Conservation (phyloP, 1,140 invertebrate species). For the Coboldia fuscipes region DNA sequence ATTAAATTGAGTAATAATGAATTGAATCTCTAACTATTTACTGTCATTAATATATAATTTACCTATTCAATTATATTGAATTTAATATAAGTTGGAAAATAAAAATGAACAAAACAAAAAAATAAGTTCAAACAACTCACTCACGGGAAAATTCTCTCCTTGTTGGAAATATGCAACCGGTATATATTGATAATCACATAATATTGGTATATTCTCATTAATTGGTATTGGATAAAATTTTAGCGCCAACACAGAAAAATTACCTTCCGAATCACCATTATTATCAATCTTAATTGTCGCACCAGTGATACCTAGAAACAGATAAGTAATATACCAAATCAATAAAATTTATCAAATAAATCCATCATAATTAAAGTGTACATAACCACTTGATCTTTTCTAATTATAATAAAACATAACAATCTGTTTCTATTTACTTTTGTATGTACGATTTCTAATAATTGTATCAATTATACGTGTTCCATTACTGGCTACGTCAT, state of each 20-base stretch:
- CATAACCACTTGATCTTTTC: too few relatives aligned
- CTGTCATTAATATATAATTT: not conserved
- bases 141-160: conserved; percentile 44
- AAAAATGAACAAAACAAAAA: conserved; percentile 5
- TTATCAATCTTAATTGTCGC: conserved; percentile 75
- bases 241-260: conserved; percentile 79
- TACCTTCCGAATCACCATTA: conserved; percentile 88
- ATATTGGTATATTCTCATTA: conserved; percentile 31
- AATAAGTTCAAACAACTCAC: conserved; percentile 33
- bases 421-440: conserved; percentile 52
- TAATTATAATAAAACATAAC: too few relatives aligned
- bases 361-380: conserved; percentile 1
- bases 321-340: conserved; percentile 1
- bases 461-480: conserved; percentile 57
- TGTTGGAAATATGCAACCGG: conserved; percentile 65
- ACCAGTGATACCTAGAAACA: conserved; percentile 65
- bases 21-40: not conserved
- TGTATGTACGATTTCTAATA: conserved; percentile 50
- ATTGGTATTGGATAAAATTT: conserved; percentile 28
- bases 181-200: conserved; percentile 54
- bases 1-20: not conserved
- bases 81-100: not conserved
- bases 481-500: conserved; percentile 52
- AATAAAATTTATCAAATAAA: conserved; percentile 4
- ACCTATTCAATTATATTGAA: not conserved